A percentile compares a stretch with the other conserved stretches of the same genome.
These are phyloP conservation scores for Idaea biselata DNA, from an alignment of 2,888 invertebrate genomes.

Conservation along the genomic window DNA sequence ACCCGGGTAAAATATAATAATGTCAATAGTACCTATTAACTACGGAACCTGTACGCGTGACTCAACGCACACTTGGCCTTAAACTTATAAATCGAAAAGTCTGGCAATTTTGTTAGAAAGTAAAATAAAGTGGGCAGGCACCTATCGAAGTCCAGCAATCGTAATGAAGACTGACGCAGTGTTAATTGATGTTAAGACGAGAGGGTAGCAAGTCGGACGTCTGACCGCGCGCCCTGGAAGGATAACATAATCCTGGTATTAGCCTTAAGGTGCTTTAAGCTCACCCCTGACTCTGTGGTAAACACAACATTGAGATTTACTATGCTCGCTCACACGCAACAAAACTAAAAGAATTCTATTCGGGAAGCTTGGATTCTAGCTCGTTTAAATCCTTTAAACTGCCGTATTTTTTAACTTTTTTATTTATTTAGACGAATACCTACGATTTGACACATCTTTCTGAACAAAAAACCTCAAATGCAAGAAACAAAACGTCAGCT, in stretches of 20 bases:
- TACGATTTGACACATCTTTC: too few relatives aligned
- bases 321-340: slow-evolving; percentile 37
- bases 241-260: slow-evolving; percentile 65
- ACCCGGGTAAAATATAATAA: too few relatives aligned
- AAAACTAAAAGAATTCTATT: slow-evolving; percentile 26
- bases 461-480: too few relatives aligned
- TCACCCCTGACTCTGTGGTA: slow-evolving; percentile 44
- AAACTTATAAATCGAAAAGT: not conserved
- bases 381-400: slow-evolving; percentile 8
- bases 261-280: slow-evolving; percentile 55
- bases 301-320: slow-evolving; percentile 48
- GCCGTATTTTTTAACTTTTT: too few relatives aligned
- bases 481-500: too few relatives aligned
- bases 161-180: slow-evolving; percentile 38
- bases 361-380: slow-evolving; percentile 16
- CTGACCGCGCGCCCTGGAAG: slow-evolving; percentile 50
- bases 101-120: not conserved
- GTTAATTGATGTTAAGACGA: slow-evolving; percentile 62
- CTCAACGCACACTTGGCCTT: too few relatives aligned
- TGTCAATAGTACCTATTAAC: too few relatives aligned
- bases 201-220: slow-evolving; percentile 1
- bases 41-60: too few relatives aligned
- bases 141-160: slow-evolving; percentile 11
- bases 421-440: too few relatives aligned
- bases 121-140: not conserved